Evolutionary conservation across 2,113 vertebrate genomes (phyloP).

Genomic region (Canis aureus): DNA sequence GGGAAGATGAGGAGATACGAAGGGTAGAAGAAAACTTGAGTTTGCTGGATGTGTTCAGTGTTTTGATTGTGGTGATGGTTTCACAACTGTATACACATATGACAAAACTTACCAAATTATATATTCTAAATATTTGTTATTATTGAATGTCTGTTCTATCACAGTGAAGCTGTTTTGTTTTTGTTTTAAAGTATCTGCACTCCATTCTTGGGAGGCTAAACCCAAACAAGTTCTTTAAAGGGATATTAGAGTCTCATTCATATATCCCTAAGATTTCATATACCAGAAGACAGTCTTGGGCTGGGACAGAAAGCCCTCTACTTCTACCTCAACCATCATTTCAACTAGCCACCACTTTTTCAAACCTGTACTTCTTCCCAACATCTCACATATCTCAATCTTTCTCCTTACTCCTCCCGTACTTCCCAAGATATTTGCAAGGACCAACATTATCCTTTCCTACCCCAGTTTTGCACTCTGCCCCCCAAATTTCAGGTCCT

Average conservation of each 20-base stretch:
- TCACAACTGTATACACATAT: neutral
- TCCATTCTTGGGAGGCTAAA: neutral
- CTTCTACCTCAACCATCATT: neutral
- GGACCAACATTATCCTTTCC: slow-evolving; percentile 8
- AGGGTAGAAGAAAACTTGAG: neutral
- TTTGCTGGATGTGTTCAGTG: neutral
- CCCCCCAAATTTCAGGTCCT: neutral
- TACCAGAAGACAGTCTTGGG: neutral
- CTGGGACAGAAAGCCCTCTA: neutral
- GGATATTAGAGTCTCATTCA: neutral
- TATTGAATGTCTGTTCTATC: neutral
- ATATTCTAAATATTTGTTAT: neutral
- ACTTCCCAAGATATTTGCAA: slow-evolving; percentile 12
- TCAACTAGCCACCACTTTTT: neutral
- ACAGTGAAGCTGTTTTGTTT: neutral
- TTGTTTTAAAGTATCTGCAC: neutral
- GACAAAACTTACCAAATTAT: neutral
- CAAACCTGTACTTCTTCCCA: neutral
- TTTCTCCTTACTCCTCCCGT: neutral
- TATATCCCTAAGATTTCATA: neutral
- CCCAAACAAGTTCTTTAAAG: neutral
- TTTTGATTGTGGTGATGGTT: slow-evolving; percentile 22
- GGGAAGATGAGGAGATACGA: neutral
- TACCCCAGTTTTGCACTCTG: neutral
- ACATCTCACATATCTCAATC: neutral